phyloP scores from a whole-genome alignment of 2,113 vertebrate genomes.

The Clarias macrocephalus region DNA sequence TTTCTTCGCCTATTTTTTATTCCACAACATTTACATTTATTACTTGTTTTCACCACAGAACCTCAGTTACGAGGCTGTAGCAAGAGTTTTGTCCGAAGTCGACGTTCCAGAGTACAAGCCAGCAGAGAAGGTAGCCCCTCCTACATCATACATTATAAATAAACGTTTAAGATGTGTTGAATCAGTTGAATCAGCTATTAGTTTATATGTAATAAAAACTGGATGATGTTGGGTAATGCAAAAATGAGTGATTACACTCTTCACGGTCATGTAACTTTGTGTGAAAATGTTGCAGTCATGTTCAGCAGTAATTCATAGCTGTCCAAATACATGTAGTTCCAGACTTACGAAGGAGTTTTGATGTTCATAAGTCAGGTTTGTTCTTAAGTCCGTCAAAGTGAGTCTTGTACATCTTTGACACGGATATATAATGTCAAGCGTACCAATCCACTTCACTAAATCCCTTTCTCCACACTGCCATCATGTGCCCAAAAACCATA shows the following conservation, averaged over 20 bases:
- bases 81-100: conserved; percentile 76
- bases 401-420: too few relatives aligned
- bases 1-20: too few relatives aligned
- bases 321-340: not conserved
- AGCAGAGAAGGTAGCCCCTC: conserved; percentile 82
- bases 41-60: conserved; percentile 70
- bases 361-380: too few relatives aligned
- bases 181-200: not conserved
- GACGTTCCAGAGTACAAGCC: conserved; percentile 90
- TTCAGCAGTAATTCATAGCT: not conserved
- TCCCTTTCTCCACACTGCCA: too few relatives aligned
- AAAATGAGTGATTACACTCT: not conserved
- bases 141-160: not conserved
- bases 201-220: not conserved
- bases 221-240: not conserved
- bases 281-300: not conserved
- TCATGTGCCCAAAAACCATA: too few relatives aligned
- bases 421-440: too few relatives aligned
- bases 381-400: too few relatives aligned
- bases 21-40: not conserved
- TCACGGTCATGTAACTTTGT: not conserved
- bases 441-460: too few relatives aligned
- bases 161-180: not conserved
- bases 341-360: too few relatives aligned
- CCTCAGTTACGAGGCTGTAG: conserved; percentile 77